Conservation (phyloP, 2,113 vertebrate species). For the Python bivittatus region DNA sequence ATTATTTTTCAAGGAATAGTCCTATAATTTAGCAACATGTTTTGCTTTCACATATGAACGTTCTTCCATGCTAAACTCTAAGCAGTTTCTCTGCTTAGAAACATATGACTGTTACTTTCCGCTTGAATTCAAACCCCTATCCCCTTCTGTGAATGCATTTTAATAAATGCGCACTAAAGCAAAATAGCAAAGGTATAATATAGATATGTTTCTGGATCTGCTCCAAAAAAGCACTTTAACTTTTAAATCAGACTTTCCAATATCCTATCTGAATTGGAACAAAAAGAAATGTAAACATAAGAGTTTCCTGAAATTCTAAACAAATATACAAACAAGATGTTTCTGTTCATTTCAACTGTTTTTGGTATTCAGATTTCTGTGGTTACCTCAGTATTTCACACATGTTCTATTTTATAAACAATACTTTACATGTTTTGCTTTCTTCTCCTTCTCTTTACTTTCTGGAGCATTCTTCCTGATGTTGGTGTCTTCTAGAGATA, state of each 20-base stretch:
- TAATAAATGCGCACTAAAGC: not conserved
- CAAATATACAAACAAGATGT: not conserved
- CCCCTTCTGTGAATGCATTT: not conserved
- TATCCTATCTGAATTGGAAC: not conserved
- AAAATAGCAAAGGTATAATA: not conserved
- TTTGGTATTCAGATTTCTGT: not conserved
- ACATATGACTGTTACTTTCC: not conserved
- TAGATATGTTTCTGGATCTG: not conserved
- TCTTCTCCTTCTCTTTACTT: not conserved
- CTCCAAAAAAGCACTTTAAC: conserved; percentile 21
- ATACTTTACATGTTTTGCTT: not conserved
- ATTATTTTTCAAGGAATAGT: not conserved
- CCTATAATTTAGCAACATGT: not conserved
- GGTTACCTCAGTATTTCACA: not conserved
- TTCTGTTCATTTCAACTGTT: not conserved
- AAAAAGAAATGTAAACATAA: not conserved
- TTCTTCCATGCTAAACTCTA: not conserved
- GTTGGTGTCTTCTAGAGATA: not conserved
- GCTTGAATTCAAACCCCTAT: not conserved
- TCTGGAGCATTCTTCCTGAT: not conserved
- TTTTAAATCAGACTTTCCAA: not conserved
- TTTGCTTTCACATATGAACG: not conserved
- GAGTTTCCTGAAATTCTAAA: not conserved
- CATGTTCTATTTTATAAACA: not conserved
- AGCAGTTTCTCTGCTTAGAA: not conserved